Base-by-base conservation (phyloP, 2,113 vertebrate genomes). In the Abramis brama region DNA sequence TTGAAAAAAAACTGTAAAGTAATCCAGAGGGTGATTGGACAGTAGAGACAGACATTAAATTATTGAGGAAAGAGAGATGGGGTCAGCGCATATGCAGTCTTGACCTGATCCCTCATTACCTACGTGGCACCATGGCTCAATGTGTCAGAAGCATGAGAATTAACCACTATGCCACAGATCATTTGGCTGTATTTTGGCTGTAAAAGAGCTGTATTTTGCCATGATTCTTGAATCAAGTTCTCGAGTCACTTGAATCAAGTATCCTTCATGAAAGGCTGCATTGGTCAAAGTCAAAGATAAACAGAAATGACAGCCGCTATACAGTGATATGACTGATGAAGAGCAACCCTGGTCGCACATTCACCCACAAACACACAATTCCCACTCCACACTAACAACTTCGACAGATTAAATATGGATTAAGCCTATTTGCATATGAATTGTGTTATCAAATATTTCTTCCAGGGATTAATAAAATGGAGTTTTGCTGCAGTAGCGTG, bases 351-450 rank as follows among this genome's bases (percentile, higher is more conserved):
- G 62, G 15, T 57, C 50, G 23, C 36, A 55, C 82, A 71, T 77
- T 68, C 60, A 71, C 30, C 25, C 55, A 85, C 11, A 66, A 60
- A 66, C 77, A 59, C 66, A 59, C 52, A 9, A 52, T 70, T 45
- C 66, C 50, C 6, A 12, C 23, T 62, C n/a, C 47, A 55, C 17
- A 55, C 52, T 2, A 55, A 21, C 19, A 21, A 17, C 33, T 82
- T 23, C 5, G 0, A 66, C 27, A 83, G 64, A 84, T 87, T 84
- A 80, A 84, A 60, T 45, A 81, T 81, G 86, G 78, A 85, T 68
- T 81, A 87, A 85, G 5, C 33, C 15, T 4, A 87, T 85, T 85
- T 82, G 9, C 86, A 85, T 82, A 82, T 59, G 74, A 85, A 85
- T 76, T 21, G 59, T 57, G 47, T 70, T 76, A 80, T 71, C n/a